Evolutionary conservation across 2,113 vertebrate genomes (phyloP).

Genomic region (Oophaga pumilio): DNA sequence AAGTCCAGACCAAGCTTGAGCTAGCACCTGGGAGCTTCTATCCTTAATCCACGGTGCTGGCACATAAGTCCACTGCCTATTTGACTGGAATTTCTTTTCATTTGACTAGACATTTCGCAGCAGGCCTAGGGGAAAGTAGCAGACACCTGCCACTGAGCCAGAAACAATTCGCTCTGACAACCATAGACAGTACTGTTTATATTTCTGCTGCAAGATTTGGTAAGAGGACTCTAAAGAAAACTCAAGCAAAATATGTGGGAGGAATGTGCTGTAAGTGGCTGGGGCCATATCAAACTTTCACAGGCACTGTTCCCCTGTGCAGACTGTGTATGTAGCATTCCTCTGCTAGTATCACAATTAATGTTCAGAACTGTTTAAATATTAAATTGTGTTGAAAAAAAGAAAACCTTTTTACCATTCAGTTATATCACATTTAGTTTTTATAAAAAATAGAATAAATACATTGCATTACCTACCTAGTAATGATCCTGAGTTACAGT

Average conservation of each 20-base stretch:
- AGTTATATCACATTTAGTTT: too few species aligned
- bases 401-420: too few species aligned
- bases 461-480: too few species aligned
- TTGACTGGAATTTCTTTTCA: slow-evolving; percentile 70
- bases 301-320: background rate
- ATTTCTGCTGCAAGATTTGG: slow-evolving; percentile 32
- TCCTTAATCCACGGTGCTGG: slow-evolving; percentile 57
- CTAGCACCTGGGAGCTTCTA: slow-evolving; percentile 35
- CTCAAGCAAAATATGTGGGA: slow-evolving; percentile 6
- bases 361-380: background rate
- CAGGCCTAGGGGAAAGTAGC: slow-evolving; percentile 65
- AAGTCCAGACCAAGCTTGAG: background rate
- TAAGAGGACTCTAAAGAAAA: slow-evolving; percentile 16
- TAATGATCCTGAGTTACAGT: too few species aligned
- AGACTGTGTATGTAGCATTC: background rate
- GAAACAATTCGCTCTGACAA: slow-evolving; percentile 64
- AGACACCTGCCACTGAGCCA: slow-evolving; percentile 66
- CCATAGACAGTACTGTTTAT: slow-evolving; percentile 54
- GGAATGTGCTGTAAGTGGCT: slow-evolving; percentile 30
- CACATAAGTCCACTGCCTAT: slow-evolving; percentile 67
- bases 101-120: slow-evolving; percentile 68
- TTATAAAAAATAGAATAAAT: too few species aligned
- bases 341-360: background rate
- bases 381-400: too few species aligned
- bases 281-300: slow-evolving; percentile 13